phyloP scores from a whole-genome alignment of 30 jellyfish, hydroid and myxozoan genomes.

The Aurelia sp. region DNA sequence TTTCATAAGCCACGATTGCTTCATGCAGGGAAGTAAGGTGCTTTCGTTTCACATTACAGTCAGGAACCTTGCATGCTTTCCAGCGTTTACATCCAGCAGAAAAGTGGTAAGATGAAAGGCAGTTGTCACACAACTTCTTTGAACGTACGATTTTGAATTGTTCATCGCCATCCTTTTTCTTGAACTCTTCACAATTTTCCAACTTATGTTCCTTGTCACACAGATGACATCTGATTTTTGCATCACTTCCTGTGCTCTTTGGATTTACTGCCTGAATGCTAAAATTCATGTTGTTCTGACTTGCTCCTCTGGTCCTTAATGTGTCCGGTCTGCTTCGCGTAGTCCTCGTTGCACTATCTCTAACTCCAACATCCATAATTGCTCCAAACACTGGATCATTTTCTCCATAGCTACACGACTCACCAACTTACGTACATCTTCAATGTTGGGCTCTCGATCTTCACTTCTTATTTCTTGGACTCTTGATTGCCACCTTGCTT shows the following conservation, averaged over 20 bases:
- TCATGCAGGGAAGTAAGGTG: conserved; percentile 37
- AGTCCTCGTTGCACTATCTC: too few relatives aligned
- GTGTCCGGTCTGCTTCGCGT: too few relatives aligned
- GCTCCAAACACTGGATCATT: conserved; percentile 13
- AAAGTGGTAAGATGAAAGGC: conserved; percentile 35
- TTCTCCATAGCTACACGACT: conserved; percentile 11
- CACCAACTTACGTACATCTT: conserved; percentile 10
- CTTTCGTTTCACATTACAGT: conserved; percentile 29
- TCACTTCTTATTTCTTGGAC: conserved; percentile 24
- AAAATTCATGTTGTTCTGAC: conserved; percentile 5
- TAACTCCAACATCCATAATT: too few relatives aligned
- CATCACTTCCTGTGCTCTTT: neutral
- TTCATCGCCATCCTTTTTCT: conserved; percentile 17
- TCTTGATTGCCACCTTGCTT: conserved; percentile 31
- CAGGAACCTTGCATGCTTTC: conserved; percentile 46
- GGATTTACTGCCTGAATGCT: conserved; percentile 3
- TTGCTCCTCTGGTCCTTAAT: too few relatives aligned
- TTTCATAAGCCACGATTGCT: conserved; percentile 35
- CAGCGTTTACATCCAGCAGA: conserved; percentile 51
- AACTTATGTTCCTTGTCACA: conserved; percentile 48
- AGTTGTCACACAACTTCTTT: conserved; percentile 53
- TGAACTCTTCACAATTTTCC: conserved; percentile 44
- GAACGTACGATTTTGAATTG: conserved; percentile 20
- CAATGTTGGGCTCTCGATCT: conserved; percentile 34
- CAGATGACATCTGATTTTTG: conserved; percentile 14